phyloP scores from a whole-genome alignment of 1,140 invertebrate genomes.

The Cotesia vestalis region DNA sequence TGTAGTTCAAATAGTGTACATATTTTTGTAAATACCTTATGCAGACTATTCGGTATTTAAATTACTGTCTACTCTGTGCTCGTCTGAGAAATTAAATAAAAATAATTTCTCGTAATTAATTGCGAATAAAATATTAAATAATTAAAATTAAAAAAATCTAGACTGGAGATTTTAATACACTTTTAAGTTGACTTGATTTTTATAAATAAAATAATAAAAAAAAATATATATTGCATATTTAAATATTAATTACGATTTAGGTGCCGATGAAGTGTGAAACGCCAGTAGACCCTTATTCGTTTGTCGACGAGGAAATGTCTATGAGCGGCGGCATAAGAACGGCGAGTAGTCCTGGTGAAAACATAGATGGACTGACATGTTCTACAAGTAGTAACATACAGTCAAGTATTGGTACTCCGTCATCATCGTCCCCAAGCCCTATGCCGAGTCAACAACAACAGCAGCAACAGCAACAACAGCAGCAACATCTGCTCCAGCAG shows the following conservation, averaged over 20 bases:
- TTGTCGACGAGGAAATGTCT: conserved; percentile 78
- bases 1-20: too few relatives aligned
- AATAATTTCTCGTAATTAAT: background rate
- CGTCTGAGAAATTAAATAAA: background rate
- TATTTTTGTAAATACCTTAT: too few relatives aligned
- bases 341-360: conserved; percentile 59
- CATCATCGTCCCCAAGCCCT: conserved; percentile 55
- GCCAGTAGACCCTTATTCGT: conserved; percentile 80
- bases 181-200: too few relatives aligned
- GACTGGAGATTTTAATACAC: too few relatives aligned
- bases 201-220: too few relatives aligned
- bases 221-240: too few relatives aligned
- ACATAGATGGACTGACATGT: conserved; percentile 56
- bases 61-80: too few relatives aligned
- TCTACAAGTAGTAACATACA: conserved; percentile 49
- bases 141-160: background rate
- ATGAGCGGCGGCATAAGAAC: conserved; percentile 61
- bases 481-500: conserved; percentile 7
- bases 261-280: conserved; percentile 72
- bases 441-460: conserved; percentile 43
- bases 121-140: background rate
- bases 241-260: conserved; percentile 43
- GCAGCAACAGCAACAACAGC: conserved; percentile 42
- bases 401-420: conserved; percentile 54
- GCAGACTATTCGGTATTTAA: too few relatives aligned